Conservation (phyloP, 2,797 vertebrate species). For the Hylomyscus alleni region DNA sequence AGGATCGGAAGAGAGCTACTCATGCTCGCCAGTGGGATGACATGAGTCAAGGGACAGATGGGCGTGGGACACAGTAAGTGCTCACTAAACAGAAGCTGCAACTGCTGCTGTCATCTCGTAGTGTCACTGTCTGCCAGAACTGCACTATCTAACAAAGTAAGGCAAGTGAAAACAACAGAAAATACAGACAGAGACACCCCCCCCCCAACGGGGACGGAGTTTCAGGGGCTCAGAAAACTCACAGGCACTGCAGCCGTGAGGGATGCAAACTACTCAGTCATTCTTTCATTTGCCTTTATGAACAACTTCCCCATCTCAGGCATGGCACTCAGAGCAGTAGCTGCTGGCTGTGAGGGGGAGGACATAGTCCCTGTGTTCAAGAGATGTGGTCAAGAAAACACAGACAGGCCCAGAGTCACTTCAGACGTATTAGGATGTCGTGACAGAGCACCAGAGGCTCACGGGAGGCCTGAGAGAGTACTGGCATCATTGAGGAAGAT, state of each 20-base stretch:
- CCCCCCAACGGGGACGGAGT: neutral
- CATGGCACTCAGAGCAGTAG: neutral
- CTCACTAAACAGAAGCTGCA: neutral
- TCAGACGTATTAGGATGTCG: neutral
- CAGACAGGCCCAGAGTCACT: neutral
- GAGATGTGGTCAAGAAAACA: neutral
- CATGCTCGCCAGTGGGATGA: neutral
- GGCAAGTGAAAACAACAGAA: neutral
- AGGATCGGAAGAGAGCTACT: neutral
- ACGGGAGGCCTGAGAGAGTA: neutral
- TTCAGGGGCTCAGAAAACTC: neutral
- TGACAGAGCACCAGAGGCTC: neutral
- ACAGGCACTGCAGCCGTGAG: rapidly evolving
- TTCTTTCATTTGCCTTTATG: neutral
- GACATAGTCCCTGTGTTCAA: neutral
- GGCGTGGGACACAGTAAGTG: neutral
- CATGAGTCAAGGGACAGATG: neutral
- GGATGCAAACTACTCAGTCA: neutral
- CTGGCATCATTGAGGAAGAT: neutral
- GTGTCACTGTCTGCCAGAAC: slow-evolving; percentile 14
- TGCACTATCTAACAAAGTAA: neutral
- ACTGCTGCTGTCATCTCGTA: neutral
- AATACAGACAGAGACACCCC: neutral
- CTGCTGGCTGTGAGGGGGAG: neutral
- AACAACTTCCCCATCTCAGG: neutral